These are phyloP conservation scores for Zosterops lateralis DNA, from an alignment of 2,113 vertebrate species.

Conservation along the genomic window DNA sequence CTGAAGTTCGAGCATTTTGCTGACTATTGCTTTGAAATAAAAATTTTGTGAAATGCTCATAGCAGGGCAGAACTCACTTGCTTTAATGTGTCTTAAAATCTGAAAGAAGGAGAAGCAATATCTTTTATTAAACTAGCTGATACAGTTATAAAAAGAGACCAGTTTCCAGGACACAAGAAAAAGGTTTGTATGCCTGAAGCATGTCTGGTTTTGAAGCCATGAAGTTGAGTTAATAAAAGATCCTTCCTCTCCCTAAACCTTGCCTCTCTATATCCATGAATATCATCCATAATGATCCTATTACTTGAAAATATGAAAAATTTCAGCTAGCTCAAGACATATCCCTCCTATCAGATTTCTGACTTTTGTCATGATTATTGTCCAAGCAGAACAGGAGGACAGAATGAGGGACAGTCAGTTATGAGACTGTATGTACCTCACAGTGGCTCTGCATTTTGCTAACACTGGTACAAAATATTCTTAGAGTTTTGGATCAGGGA, in stretches of 20 bases:
- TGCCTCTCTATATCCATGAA: constrained; percentile 11
- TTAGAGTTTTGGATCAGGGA: background rate
- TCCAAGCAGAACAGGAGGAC: background rate
- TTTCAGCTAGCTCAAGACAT: background rate
- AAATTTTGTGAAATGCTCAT: constrained; percentile 30
- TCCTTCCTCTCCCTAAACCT: constrained; percentile 6
- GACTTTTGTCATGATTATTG: background rate
- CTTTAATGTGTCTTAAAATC: constrained; percentile 57
- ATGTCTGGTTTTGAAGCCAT: constrained; percentile 33
- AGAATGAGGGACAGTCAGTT: background rate
- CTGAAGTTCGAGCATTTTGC: constrained; percentile 35
- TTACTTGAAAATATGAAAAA: constrained; percentile 43
- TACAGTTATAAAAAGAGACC: constrained; percentile 51
- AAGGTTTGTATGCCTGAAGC: constrained; percentile 55
- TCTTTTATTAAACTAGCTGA: constrained; percentile 62
- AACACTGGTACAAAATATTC: background rate
- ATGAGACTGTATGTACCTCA: background rate
- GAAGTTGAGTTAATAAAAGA: constrained; percentile 45
- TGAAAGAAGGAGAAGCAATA: constrained; percentile 52
- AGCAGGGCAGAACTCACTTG: constrained; percentile 32
- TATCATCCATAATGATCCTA: constrained; percentile 21
- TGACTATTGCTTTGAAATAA: constrained; percentile 60
- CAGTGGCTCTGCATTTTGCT: background rate
- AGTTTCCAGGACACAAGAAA: constrained; percentile 40
- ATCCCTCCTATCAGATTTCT: constrained; percentile 16